Conservation (phyloP, 35 echinoderm and acorn worm species). For the Ophioderma brevispina region DNA sequence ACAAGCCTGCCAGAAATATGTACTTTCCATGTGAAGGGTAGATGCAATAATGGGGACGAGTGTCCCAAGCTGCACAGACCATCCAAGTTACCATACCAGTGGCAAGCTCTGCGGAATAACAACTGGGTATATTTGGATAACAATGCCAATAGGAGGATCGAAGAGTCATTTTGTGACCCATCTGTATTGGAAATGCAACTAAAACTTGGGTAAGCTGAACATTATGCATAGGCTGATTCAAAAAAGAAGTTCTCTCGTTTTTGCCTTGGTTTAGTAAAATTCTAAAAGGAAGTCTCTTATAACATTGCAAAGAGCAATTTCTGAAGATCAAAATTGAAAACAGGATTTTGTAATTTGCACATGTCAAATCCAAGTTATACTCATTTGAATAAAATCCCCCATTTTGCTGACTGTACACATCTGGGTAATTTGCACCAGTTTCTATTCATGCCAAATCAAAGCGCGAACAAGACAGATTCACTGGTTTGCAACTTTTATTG, state of each 20-base stretch:
- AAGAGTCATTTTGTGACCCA: constrained; percentile 11
- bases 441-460: too few relatives aligned
- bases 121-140: background rate
- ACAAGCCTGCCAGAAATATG: background rate
- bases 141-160: background rate
- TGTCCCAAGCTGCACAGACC: background rate
- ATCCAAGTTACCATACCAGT: constrained; percentile 16
- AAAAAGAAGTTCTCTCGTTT: background rate
- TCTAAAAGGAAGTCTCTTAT: too few relatives aligned
- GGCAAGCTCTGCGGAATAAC: background rate
- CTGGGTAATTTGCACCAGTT: too few relatives aligned
- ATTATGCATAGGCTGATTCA: background rate
- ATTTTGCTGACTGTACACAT: too few relatives aligned
- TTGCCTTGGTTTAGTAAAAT: background rate
- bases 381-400: too few relatives aligned
- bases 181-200: background rate
- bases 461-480: too few relatives aligned
- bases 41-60: background rate
- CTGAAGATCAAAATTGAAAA: background rate
- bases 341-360: background rate
- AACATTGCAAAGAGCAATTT: too few relatives aligned
- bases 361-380: too few relatives aligned
- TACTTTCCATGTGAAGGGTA: background rate
- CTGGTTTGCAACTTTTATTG: too few relatives aligned
- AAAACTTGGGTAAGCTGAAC: background rate